Evolutionary conservation across 2,888 invertebrate genomes (phyloP).

Genomic region (Drosophila sordidula): DNA sequence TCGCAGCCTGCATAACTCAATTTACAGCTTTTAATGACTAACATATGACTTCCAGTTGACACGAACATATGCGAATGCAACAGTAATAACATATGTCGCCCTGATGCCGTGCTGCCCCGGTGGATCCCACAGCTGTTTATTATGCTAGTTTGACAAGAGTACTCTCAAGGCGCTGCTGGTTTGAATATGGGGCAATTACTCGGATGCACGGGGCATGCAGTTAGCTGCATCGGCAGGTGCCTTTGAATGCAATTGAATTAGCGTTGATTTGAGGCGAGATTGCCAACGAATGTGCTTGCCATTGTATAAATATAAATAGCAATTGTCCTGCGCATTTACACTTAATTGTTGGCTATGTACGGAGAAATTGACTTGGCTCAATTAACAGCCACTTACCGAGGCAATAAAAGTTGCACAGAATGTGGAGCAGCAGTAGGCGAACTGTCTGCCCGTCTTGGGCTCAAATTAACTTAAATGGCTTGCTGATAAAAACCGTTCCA

Average conservation of each 20-base stretch:
- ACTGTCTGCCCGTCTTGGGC: background rate
- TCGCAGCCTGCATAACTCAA: constrained; percentile 61
- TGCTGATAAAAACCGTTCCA: background rate
- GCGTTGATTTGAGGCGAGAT: constrained; percentile 47
- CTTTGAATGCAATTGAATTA: constrained; percentile 73
- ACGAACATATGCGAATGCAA: constrained; percentile 66
- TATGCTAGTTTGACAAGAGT: constrained; percentile 35
- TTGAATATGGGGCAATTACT: constrained; percentile 55
- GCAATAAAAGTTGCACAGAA: constrained; percentile 31
- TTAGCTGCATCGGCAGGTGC: constrained; percentile 49
- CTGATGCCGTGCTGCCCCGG: background rate
- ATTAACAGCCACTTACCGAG: constrained; percentile 53
- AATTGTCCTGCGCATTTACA: constrained; percentile 52
- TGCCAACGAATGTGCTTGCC: constrained; percentile 2
- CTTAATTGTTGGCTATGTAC: constrained; percentile 56
- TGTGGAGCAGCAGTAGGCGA: background rate
- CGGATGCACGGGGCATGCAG: constrained; percentile 1
- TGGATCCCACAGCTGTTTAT: constrained; percentile 30
- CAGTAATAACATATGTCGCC: constrained; percentile 43
- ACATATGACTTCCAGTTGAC: constrained; percentile 55
- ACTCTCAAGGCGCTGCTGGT: constrained; percentile 22
- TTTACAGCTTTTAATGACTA: constrained; percentile 52
- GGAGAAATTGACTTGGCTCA: constrained; percentile 46
- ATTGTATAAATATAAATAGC: constrained; percentile 67
- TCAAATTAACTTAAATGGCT: constrained; percentile 22